These are phyloP conservation scores for Hemicrepidius hirtus DNA, from an alignment of 2,888 invertebrate genomes.

Conservation along the genomic window DNA sequence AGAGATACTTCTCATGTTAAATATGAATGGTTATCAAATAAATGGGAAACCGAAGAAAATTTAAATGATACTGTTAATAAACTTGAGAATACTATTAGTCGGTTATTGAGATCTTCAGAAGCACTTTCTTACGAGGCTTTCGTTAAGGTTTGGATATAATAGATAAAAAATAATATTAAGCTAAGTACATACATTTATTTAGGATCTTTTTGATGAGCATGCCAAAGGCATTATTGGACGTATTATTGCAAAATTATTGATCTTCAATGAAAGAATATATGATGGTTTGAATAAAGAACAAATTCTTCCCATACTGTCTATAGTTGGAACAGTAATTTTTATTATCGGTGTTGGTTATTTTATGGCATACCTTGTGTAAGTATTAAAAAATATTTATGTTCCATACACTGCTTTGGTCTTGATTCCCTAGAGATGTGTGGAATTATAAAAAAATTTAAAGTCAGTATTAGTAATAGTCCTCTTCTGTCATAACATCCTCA, in stretches of 20 bases:
- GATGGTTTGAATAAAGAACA: slow-evolving; percentile 86
- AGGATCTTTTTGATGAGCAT: slow-evolving; percentile 88
- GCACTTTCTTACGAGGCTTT: slow-evolving; percentile 85
- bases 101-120: slow-evolving; percentile 83
- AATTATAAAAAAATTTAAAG: too few species aligned
- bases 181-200: slow-evolving; percentile 56
- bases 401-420: too few species aligned
- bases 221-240: slow-evolving; percentile 83
- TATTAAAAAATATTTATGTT: slow-evolving; percentile 57
- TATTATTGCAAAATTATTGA: slow-evolving; percentile 78
- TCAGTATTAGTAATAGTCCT: too few species aligned
- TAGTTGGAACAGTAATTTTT: slow-evolving; percentile 85
- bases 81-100: slow-evolving; percentile 82
- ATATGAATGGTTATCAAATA: slow-evolving; percentile 91
- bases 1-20: slow-evolving; percentile 89
- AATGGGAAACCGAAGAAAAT: slow-evolving; percentile 77
- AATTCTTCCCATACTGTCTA: slow-evolving; percentile 85
- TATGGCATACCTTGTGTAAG: slow-evolving; percentile 88
- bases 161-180: too few species aligned
- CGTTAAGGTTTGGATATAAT: slow-evolving; percentile 83
- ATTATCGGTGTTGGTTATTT: slow-evolving; percentile 88
- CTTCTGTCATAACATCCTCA: too few species aligned
- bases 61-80: slow-evolving; percentile 84
- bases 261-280: slow-evolving; percentile 82
- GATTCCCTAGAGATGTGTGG: too few species aligned